Percentiles rank a stretch among this genome's conserved stretches.
Evolutionary conservation across 2,797 vertebrate genomes (phyloP).

Genomic region (Darevskia nairensis): DNA sequence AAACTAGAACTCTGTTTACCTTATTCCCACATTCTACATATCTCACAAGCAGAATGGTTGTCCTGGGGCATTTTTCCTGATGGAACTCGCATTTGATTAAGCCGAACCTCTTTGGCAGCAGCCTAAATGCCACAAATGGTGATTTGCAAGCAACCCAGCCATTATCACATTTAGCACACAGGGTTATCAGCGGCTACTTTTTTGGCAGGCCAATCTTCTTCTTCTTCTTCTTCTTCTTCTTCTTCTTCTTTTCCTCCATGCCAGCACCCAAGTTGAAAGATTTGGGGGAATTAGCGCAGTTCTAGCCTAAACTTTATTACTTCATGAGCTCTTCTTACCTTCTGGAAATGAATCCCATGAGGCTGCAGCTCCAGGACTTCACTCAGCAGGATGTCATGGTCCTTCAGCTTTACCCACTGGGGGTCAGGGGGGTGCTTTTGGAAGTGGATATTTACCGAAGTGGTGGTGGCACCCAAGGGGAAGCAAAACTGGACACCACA

Average conservation of each 20-base stretch:
- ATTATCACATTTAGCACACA: background rate
- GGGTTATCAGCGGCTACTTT: background rate
- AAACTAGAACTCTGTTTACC: background rate
- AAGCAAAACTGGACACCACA: conserved; percentile 89
- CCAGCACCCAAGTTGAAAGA: background rate
- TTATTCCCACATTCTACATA: background rate
- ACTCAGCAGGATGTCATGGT: conserved; percentile 92
- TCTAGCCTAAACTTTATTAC: background rate
- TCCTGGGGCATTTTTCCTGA: background rate
- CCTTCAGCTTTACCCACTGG: conserved; percentile 86
- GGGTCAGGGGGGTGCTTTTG: conserved; percentile 77
- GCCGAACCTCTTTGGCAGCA: background rate
- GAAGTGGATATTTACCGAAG: conserved; percentile 74
- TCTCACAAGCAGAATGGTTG: background rate
- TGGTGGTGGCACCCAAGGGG: conserved; percentile 82
- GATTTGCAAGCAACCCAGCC: background rate
- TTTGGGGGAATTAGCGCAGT: background rate
- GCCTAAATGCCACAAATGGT: background rate
- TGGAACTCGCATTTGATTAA: background rate
- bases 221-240: background rate
- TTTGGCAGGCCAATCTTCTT: background rate
- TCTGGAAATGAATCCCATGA: conserved; percentile 87
- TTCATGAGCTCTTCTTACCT: conserved; percentile 77
- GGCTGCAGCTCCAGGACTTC: conserved; percentile 89
- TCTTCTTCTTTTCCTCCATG: background rate